phyloP scores from a whole-genome alignment of 2,888 invertebrate genomes.

The Keiferia lycopersicella region DNA sequence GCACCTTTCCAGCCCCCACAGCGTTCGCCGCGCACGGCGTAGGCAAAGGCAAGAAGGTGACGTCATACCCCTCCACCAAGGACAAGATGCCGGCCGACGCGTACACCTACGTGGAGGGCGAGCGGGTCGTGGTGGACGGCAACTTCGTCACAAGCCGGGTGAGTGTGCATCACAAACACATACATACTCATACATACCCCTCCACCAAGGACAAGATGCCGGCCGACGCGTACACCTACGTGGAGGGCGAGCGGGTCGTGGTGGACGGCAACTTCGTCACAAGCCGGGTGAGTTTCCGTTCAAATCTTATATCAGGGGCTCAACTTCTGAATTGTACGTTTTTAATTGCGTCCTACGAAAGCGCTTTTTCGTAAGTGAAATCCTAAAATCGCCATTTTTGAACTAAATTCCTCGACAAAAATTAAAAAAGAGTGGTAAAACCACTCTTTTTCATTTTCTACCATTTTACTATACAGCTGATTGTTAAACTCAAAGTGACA shows the following conservation, averaged over 20 bases:
- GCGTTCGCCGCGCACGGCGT: conserved; percentile 91
- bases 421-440: too few relatives aligned
- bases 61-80: conserved; percentile 94
- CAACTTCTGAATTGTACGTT: too few relatives aligned
- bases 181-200: conserved; percentile 94
- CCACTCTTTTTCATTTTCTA: too few relatives aligned
- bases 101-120: conserved; percentile 84
- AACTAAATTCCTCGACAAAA: too few relatives aligned
- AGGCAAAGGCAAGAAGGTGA: conserved; percentile 88
- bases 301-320: too few relatives aligned
- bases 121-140: conserved; percentile 86
- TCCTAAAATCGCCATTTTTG: too few relatives aligned
- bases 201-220: conserved; percentile 87
- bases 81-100: conserved; percentile 83
- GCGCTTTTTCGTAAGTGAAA: too few relatives aligned
- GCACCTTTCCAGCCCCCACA: neutral
- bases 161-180: conserved; percentile 64
- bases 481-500: too few relatives aligned
- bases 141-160: conserved; percentile 89
- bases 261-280: conserved; percentile 89
- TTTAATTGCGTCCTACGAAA: too few relatives aligned
- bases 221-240: conserved; percentile 83
- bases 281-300: conserved; percentile 85
- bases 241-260: conserved; percentile 84
- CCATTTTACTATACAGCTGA: too few relatives aligned